A percentile compares a stretch with the other conserved stretches of the same genome.
phyloP scores from a whole-genome alignment of 2,113 vertebrate species.

The Formicarius rufipectus region DNA sequence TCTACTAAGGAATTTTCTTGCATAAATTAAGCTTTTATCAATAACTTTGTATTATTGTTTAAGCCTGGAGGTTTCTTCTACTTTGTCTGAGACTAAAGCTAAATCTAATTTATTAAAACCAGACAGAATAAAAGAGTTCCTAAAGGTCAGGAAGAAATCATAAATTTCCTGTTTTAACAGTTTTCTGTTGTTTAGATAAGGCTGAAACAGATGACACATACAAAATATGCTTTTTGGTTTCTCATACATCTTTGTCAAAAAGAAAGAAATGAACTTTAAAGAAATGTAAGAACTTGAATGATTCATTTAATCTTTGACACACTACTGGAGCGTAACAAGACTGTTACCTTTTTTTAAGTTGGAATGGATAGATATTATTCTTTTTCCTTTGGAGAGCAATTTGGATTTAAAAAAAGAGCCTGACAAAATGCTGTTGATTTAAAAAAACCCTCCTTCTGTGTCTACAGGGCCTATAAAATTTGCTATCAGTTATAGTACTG shows the following conservation, averaged over 20 bases:
- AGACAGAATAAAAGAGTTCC: neutral
- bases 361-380: neutral
- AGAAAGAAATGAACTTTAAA: neutral
- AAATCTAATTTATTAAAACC: neutral
- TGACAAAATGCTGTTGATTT: neutral
- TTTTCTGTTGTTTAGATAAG: neutral
- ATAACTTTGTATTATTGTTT: neutral
- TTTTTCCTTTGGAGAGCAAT: neutral
- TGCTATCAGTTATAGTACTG: neutral
- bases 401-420: neutral
- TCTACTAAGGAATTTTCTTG: neutral
- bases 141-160: neutral
- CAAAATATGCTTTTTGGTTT: neutral
- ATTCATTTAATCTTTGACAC: neutral
- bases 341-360: neutral
- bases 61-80: neutral
- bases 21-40: neutral
- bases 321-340: neutral
- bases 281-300: neutral
- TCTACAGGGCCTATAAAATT: neutral
- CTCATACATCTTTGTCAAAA: neutral
- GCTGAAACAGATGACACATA: neutral
- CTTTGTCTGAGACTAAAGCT: neutral
- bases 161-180: neutral
- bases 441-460: neutral